These are phyloP conservation scores for Petrolisthes cinctipes DNA, from an alignment of 2,888 invertebrate species.

Conservation along the genomic window DNA sequence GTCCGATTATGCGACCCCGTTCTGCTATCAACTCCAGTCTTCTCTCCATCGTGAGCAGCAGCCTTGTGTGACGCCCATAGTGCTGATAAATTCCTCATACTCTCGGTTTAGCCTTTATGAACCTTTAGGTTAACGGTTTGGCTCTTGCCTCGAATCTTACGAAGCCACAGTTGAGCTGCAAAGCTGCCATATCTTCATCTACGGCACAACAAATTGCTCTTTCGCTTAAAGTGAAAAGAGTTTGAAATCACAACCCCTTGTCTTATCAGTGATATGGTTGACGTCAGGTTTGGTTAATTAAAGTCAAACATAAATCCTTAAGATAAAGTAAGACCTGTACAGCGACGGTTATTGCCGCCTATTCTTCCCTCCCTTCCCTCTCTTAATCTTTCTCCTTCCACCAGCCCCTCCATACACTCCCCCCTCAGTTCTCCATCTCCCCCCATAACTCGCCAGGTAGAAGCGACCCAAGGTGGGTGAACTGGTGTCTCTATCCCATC, in stretches of 20 bases:
- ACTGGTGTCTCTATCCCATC: no score
- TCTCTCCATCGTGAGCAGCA: no score
- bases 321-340: no score
- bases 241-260: neutral
- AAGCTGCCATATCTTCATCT: slow-evolving; percentile 1
- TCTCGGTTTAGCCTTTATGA: no score
- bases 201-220: neutral
- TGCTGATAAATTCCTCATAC: no score
- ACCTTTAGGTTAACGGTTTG: no score
- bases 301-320: slow-evolving; percentile 1
- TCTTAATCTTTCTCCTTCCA: neutral
- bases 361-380: neutral
- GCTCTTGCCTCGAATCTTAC: no score
- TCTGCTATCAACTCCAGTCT: no score
- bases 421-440: no score
- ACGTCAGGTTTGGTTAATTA: neutral
- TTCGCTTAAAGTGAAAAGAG: neutral
- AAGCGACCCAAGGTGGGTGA: no score
- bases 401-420: neutral
- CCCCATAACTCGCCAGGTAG: no score
- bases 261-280: neutral
- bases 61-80: no score
- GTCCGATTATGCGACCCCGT: neutral
- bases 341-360: neutral
- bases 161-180: neutral